Conservation (phyloP, 2,888 invertebrate genomes). For the Apamea epomidion region DNA sequence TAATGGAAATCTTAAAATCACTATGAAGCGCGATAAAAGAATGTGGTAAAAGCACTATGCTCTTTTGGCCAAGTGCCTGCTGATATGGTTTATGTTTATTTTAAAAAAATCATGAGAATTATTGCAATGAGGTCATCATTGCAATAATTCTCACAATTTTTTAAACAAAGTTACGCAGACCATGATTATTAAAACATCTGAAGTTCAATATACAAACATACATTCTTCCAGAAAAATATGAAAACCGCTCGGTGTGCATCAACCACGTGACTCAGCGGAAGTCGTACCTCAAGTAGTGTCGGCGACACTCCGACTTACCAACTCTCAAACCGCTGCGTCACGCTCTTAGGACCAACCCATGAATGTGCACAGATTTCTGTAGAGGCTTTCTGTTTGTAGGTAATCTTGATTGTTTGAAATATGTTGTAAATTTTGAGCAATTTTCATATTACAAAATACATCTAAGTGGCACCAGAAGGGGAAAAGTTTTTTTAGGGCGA, state of each 20-base stretch:
- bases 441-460: neutral
- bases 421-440: neutral
- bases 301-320: conserved; percentile 76
- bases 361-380: conserved; percentile 52
- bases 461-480: neutral
- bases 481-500: neutral
- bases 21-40: neutral
- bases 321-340: conserved; percentile 72
- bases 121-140: neutral
- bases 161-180: neutral
- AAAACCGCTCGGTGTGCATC: conserved; percentile 63
- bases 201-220: neutral
- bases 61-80: neutral
- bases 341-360: conserved; percentile 40
- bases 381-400: conserved; percentile 24
- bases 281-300: conserved; percentile 70
- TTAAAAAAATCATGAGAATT: no score
- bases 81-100: neutral
- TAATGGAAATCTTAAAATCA: neutral
- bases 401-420: conserved; percentile 37
- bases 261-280: conserved; percentile 75
- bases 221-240: neutral
- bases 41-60: neutral
- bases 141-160: neutral
- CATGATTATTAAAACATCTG: neutral